A percentile compares a stretch with the other conserved stretches of the same genome.
These are phyloP conservation scores for Ailuropoda melanoleuca DNA, from an alignment of 2,113 vertebrate species.

Conservation along the genomic window DNA sequence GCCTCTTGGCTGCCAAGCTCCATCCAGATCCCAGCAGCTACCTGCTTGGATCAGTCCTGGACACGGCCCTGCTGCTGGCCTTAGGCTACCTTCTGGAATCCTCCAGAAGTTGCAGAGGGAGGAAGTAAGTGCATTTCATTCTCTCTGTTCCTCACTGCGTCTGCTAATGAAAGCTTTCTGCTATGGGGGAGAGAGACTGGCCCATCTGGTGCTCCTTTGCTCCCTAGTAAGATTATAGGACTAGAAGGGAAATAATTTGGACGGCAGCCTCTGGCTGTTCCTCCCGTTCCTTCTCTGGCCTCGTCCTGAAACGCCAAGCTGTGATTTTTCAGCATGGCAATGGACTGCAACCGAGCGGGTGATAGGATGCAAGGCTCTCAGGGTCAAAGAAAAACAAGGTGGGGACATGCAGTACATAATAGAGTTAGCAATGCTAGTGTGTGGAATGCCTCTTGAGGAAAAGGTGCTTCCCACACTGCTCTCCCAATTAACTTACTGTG, in stretches of 20 bases:
- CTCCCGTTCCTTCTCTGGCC: neutral
- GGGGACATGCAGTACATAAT: neutral
- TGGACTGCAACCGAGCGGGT: neutral
- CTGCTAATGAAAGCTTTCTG: slow-evolving; percentile 41
- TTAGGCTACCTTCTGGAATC: slow-evolving; percentile 34
- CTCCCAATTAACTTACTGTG: neutral
- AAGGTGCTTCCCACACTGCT: neutral
- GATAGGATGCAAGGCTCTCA: neutral
- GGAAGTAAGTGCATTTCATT: neutral
- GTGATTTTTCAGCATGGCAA: neutral
- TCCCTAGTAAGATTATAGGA: neutral
- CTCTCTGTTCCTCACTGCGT: neutral
- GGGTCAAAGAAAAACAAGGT: neutral
- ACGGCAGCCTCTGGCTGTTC: neutral
- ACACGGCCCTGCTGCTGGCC: neutral
- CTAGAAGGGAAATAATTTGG: neutral
- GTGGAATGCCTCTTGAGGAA: neutral
- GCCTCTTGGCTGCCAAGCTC: neutral
- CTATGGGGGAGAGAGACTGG: neutral
- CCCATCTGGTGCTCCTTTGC: neutral
- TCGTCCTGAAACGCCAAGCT: neutral
- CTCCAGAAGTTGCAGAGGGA: slow-evolving; percentile 18
- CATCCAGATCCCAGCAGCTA: neutral
- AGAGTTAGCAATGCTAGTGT: neutral
- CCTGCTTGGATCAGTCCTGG: neutral